Percentiles rank a stretch among this genome's conserved stretches.
Evolutionary conservation across 2,888 invertebrate genomes (phyloP).

Genomic region (Heliconius cydno): DNA sequence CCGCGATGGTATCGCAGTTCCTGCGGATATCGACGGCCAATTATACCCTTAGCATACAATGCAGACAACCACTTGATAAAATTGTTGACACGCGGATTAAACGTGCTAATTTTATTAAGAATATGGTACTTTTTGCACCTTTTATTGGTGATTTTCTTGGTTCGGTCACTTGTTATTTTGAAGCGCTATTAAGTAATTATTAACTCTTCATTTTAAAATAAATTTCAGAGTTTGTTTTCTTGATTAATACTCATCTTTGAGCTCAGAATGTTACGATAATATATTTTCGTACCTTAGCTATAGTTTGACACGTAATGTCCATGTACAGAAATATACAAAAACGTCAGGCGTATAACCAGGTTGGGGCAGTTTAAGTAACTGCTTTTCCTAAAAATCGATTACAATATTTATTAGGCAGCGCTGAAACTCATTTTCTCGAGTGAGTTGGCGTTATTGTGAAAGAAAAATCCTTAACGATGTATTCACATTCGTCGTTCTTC

Average conservation of each 20-base stretch:
- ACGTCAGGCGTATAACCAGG: too few species aligned
- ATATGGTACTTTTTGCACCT: conserved; percentile 1
- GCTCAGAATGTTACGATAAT: too few species aligned
- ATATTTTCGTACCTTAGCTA: too few species aligned
- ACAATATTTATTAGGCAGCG: background rate
- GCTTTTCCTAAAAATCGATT: background rate
- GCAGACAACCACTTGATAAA: conserved; percentile 16
- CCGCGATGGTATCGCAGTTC: conserved; percentile 47
- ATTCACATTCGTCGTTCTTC: background rate
- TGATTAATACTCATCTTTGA: too few species aligned
- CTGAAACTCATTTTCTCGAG: conserved; percentile 4
- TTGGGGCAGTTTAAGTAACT: background rate
- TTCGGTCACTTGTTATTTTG: background rate
- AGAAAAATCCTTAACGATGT: background rate
- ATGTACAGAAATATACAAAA: too few species aligned
- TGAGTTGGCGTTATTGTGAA: background rate
- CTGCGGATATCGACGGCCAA: conserved; percentile 40
- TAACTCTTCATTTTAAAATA: too few species aligned
- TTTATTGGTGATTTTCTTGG: background rate
- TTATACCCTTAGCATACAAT: conserved; percentile 44
- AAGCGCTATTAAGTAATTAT: background rate
- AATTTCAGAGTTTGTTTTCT: too few species aligned
- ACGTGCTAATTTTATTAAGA: conserved; percentile 25
- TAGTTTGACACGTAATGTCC: too few species aligned
- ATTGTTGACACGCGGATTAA: conserved; percentile 25